Conservation (phyloP, 2,113 vertebrate species). For the Chlorocebus sabaeus region DNA sequence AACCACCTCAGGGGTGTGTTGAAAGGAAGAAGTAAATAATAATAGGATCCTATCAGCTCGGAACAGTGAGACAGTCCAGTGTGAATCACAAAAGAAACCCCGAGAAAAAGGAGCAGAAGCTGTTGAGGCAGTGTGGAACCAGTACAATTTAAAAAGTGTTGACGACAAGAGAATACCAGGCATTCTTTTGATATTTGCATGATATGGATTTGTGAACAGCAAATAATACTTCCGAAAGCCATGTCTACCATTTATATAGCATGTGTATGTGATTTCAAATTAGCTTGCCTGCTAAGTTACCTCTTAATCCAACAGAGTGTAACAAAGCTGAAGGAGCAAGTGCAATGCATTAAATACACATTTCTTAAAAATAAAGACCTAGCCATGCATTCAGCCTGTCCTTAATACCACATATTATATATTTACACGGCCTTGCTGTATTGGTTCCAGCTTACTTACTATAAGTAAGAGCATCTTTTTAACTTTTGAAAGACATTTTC, state of each 20-base stretch:
- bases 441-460: constrained; percentile 28
- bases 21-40: neutral
- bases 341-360: constrained; percentile 43
- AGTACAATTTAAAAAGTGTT: neutral
- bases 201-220: constrained; percentile 33
- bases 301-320: constrained; percentile 54
- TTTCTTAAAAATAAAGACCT: constrained; percentile 55
- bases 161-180: neutral
- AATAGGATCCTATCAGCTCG: neutral
- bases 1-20: neutral
- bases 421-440: constrained; percentile 15
- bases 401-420: neutral
- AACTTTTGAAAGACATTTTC: constrained; percentile 20
- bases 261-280: constrained; percentile 59
- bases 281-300: constrained; percentile 56
- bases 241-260: neutral
- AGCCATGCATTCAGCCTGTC: neutral
- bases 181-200: constrained; percentile 30
- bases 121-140: neutral
- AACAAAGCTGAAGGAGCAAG: constrained; percentile 21
- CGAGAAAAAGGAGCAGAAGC: neutral
- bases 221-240: constrained; percentile 51
- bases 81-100: neutral
- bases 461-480: neutral
- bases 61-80: neutral